Percentiles rank a stretch among this genome's conserved stretches.
These are phyloP conservation scores for Apodemus speciosus DNA, from an alignment of 2,113 vertebrate species.

Conservation along the genomic window DNA sequence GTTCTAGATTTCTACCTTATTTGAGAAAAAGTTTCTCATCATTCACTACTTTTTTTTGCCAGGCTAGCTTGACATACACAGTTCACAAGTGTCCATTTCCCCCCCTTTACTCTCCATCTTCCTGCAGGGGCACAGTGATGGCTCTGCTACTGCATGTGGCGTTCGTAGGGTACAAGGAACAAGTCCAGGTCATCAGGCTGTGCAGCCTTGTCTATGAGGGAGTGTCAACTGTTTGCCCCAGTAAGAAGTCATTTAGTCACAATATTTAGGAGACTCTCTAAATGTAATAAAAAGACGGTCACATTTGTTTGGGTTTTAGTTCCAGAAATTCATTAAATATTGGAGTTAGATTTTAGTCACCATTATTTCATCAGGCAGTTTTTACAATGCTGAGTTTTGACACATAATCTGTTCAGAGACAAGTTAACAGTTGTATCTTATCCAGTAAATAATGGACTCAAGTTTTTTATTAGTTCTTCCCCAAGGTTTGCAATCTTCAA, in stretches of 20 bases:
- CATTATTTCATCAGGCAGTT: constrained; percentile 69
- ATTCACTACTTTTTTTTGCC: too few relatives aligned
- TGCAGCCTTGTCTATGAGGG: not conserved
- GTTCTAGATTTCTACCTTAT: not conserved
- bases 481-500: constrained; percentile 65
- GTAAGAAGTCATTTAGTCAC: constrained; percentile 34
- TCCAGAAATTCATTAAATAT: constrained; percentile 48
- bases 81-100: not conserved
- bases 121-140: not conserved
- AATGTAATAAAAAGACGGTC: constrained; percentile 60
- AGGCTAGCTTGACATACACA: not conserved
- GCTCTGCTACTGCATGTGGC: too few relatives aligned
- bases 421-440: constrained; percentile 68
- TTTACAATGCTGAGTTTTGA: constrained; percentile 54
- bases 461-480: constrained; percentile 62
- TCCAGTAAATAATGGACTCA: constrained; percentile 50
- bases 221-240: not conserved
- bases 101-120: not conserved
- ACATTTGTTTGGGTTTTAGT: constrained; percentile 63
- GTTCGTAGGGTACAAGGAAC: too few relatives aligned
- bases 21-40: not conserved
- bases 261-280: constrained; percentile 35
- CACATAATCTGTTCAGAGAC: constrained; percentile 58
- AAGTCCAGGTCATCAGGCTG: not conserved
- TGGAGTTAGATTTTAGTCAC: constrained; percentile 63